These are phyloP conservation scores for Drosophila multiciliata DNA, from an alignment of 2,888 invertebrate genomes.

Conservation along the genomic window DNA sequence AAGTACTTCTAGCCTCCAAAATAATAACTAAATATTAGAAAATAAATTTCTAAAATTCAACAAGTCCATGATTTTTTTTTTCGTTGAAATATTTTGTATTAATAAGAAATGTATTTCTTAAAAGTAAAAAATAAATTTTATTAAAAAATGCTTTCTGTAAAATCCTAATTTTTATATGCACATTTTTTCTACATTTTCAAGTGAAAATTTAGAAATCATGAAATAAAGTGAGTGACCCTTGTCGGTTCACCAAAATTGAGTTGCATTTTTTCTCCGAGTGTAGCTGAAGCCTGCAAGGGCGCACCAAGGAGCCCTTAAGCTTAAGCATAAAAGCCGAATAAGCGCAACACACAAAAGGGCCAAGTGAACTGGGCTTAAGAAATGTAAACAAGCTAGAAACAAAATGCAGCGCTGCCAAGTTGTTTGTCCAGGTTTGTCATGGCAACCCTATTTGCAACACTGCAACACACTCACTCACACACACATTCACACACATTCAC, in stretches of 20 bases:
- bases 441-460: constrained; percentile 54
- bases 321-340: constrained; percentile 66
- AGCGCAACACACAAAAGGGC: constrained; percentile 38
- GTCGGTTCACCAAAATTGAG: neutral
- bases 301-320: constrained; percentile 36
- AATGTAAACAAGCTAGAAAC: constrained; percentile 57
- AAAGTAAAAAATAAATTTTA: neutral
- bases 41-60: neutral
- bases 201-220: too few relatives aligned
- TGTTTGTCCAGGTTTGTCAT: constrained; percentile 59
- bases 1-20: too few relatives aligned
- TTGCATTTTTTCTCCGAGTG: neutral
- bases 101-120: neutral
- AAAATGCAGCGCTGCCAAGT: constrained; percentile 50
- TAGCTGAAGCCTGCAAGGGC: constrained; percentile 45
- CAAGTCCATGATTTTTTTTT: neutral
- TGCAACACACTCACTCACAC: constrained; percentile 19
- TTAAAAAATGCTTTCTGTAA: neutral
- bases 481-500: neutral
- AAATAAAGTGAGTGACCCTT: neutral
- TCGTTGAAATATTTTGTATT: neutral
- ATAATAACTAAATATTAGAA: neutral
- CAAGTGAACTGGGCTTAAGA: constrained; percentile 49
- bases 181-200: too few relatives aligned
- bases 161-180: neutral